Percentiles rank a stretch among this genome's conserved stretches.
Evolutionary conservation across 2,888 invertebrate genomes (phyloP).

Genomic region (Latheticus oryzae): DNA sequence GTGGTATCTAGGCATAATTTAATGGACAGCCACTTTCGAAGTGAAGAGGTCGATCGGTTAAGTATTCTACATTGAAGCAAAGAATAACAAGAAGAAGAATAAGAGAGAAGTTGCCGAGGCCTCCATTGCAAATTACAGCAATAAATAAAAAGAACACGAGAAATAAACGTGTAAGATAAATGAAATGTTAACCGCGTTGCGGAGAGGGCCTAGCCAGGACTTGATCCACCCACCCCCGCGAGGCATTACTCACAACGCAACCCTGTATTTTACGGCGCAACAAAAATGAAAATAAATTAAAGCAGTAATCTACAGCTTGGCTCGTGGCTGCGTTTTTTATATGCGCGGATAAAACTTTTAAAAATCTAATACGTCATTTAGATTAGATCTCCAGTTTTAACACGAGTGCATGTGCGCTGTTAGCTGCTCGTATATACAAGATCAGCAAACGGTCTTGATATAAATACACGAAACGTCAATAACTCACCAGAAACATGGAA

Average conservation of each 20-base stretch:
- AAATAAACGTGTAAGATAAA: constrained; percentile 52
- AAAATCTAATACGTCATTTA: constrained; percentile 66
- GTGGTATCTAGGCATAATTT: constrained; percentile 35
- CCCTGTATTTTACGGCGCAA: constrained; percentile 60
- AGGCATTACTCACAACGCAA: constrained; percentile 55
- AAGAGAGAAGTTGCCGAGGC: constrained; percentile 19
- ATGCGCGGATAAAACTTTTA: constrained; percentile 60
- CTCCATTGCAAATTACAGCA: constrained; percentile 46
- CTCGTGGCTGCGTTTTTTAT: constrained; percentile 62
- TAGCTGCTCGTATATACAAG: constrained; percentile 45
- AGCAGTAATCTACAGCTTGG: constrained; percentile 61
- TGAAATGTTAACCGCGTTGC: constrained; percentile 52
- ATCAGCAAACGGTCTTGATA: constrained; percentile 50
- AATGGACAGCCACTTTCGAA: constrained; percentile 35
- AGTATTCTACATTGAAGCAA: constrained; percentile 2
- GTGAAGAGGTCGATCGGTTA: constrained; percentile 31
- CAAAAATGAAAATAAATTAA: constrained; percentile 64
- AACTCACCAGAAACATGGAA: constrained; percentile 47
- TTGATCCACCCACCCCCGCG: constrained; percentile 55
- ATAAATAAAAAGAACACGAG: constrained; percentile 49
- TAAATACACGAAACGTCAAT: constrained; percentile 55
- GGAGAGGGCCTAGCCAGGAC: constrained; percentile 42
- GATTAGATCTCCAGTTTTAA: constrained; percentile 61
- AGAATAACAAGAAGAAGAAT: constrained; percentile 5
- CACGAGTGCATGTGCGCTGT: constrained; percentile 59